Percentiles rank a stretch among this genome's conserved stretches.
These are phyloP conservation scores for Ochropleura leucogaster DNA, from an alignment of 2,888 invertebrate species.

Conservation along the genomic window DNA sequence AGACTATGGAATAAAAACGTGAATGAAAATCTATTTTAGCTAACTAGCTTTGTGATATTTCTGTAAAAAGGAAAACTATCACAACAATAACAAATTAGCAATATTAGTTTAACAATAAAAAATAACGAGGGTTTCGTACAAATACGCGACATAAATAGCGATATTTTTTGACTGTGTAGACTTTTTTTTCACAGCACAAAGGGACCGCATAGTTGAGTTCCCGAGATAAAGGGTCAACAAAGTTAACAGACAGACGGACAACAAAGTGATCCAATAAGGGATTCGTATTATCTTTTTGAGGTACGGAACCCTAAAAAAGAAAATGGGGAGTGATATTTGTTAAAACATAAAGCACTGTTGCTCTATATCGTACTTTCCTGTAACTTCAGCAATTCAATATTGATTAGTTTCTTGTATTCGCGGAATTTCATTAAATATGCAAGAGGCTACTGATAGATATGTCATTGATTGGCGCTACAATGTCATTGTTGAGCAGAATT, in stretches of 20 bases:
- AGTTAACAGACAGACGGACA: too few species aligned
- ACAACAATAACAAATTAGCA: background rate
- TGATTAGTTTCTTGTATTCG: background rate
- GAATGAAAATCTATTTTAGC: background rate
- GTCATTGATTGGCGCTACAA: slow-evolving; percentile 1
- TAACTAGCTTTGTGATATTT: background rate
- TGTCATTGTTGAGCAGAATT: background rate
- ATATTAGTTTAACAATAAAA: background rate
- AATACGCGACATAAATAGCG: too few species aligned
- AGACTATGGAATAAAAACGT: too few species aligned
- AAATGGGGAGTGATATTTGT: background rate
- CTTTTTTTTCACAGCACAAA: background rate
- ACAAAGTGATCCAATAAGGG: too few species aligned
- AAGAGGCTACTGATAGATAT: too few species aligned
- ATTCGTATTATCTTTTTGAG: too few species aligned
- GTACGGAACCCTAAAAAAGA: too few species aligned
- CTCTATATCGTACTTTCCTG: background rate
- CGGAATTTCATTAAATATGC: slow-evolving; percentile 12
- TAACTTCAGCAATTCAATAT: background rate
- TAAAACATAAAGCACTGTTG: background rate
- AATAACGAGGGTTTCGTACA: too few species aligned
- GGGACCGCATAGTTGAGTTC: too few species aligned
- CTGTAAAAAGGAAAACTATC: background rate
- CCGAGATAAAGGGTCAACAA: too few species aligned
- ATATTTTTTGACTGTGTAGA: too few species aligned